Conservation (phyloP, 2,888 invertebrate genomes). For the Hyppa rectilinea region DNA sequence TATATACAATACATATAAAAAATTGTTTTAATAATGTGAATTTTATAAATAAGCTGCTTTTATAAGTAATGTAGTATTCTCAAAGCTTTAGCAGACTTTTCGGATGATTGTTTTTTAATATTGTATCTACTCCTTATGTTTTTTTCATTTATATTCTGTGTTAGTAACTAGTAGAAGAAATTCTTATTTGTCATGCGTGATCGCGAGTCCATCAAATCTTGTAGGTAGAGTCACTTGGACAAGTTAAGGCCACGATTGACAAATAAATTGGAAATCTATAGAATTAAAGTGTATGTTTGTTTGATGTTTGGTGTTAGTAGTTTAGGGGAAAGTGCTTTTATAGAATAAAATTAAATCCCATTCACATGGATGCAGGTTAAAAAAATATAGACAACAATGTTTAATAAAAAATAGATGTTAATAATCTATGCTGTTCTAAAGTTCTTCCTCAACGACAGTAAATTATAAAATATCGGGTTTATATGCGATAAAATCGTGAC, state of each 20-base stretch:
- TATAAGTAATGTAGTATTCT: conserved; percentile 79
- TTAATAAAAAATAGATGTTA: conserved; percentile 53
- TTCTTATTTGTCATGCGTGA: conserved; percentile 40
- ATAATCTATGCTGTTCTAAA: conserved; percentile 58
- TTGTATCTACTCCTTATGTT: conserved; percentile 68
- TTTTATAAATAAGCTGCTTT: conserved; percentile 76
- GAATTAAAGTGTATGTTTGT: conserved; percentile 76
- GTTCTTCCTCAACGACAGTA: conserved; percentile 64
- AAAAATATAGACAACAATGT: conserved; percentile 60
- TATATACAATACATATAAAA: conserved; percentile 57
- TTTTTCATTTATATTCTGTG: conserved; percentile 75
- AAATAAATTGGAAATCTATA: conserved; percentile 31
- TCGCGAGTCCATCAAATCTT: not conserved
- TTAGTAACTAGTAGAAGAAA: conserved; percentile 67
- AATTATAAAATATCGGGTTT: conserved; percentile 33
- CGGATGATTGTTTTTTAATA: conserved; percentile 76
- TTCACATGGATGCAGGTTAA: conserved; percentile 69
- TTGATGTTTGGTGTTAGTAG: conserved; percentile 89
- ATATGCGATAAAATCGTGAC: conserved; percentile 57
- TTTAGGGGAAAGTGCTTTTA: conserved; percentile 88
- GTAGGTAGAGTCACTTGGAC: not conserved
- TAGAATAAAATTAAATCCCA: conserved; percentile 76
- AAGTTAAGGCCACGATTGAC: conserved; percentile 22
- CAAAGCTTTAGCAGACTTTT: conserved; percentile 85
- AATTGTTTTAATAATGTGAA: conserved; percentile 61